Conservation (phyloP, 2,888 invertebrate genomes). For the Antheraea assamensis region DNA sequence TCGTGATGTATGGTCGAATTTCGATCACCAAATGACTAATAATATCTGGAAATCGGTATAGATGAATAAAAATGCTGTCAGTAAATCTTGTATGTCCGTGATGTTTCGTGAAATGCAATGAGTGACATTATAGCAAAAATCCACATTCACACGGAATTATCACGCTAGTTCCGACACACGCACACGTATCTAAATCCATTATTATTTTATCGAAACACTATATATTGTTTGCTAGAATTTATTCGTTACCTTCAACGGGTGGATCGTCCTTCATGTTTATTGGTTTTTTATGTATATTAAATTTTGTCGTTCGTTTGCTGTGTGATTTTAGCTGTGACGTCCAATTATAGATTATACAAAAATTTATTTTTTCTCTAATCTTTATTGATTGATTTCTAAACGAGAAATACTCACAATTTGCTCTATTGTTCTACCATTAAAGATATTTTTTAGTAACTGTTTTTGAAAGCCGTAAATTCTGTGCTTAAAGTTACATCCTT, state of each 20-base stretch:
- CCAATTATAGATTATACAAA: background rate
- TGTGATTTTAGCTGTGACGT: slow-evolving; percentile 5
- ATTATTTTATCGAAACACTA: slow-evolving; percentile 7
- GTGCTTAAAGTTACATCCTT: too few species aligned
- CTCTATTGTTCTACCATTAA: too few species aligned
- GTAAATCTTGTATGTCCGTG: slow-evolving; percentile 2
- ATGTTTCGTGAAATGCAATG: background rate
- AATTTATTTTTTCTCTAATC: too few species aligned
- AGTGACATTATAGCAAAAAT: too few species aligned
- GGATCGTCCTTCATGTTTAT: background rate
- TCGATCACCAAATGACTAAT: too few species aligned
- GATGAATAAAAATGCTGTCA: background rate
- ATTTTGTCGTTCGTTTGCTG: background rate
- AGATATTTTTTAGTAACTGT: too few species aligned
- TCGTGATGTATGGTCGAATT: too few species aligned
- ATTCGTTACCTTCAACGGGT: background rate
- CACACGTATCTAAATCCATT: slow-evolving; percentile 8
- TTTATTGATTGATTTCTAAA: too few species aligned
- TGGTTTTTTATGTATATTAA: background rate
- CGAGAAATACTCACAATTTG: too few species aligned
- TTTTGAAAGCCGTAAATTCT: too few species aligned
- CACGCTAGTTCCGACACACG: background rate
- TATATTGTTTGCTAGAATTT: background rate
- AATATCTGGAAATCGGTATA: background rate
- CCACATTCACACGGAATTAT: background rate